These are phyloP conservation scores for Phylloscopus whistleri DNA, from an alignment of 2,113 vertebrate genomes.

Conservation along the genomic window DNA sequence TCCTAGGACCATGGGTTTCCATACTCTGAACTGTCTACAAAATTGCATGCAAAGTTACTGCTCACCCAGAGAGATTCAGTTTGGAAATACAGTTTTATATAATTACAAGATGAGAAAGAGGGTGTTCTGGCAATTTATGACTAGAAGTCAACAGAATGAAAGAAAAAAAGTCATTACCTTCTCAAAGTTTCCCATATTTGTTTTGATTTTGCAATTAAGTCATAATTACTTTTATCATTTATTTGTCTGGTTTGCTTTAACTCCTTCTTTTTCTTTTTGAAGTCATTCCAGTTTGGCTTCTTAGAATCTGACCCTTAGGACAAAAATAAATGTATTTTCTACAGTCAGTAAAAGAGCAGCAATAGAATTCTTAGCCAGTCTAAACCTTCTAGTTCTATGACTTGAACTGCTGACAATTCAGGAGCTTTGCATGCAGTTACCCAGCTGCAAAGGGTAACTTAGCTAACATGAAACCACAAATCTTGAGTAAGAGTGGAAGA, in stretches of 20 bases:
- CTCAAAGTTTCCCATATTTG: conserved; percentile 87
- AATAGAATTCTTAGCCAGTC: neutral
- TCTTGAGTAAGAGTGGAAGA: neutral
- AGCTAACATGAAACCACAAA: neutral
- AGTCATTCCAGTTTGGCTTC: conserved; percentile 83
- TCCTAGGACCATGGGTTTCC: neutral
- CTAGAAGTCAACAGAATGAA: neutral
- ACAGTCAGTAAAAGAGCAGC: neutral
- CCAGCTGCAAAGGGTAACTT: neutral
- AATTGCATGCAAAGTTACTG: neutral
- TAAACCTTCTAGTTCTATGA: neutral
- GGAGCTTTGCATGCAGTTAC: neutral
- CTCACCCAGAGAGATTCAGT: neutral
- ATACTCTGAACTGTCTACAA: neutral
- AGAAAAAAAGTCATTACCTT: conserved; percentile 66
- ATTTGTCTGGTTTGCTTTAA: conserved; percentile 81
- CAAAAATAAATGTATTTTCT: neutral
- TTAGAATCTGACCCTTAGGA: conserved; percentile 77
- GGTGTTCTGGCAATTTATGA: neutral
- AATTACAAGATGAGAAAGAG: neutral
- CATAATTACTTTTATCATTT: conserved; percentile 85
- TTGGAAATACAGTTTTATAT: neutral
- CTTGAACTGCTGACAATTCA: neutral
- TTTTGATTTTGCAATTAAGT: conserved; percentile 83
- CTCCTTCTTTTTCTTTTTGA: conserved; percentile 88